phyloP scores from a whole-genome alignment of 2,888 invertebrate genomes.

The Agrochola lota region DNA sequence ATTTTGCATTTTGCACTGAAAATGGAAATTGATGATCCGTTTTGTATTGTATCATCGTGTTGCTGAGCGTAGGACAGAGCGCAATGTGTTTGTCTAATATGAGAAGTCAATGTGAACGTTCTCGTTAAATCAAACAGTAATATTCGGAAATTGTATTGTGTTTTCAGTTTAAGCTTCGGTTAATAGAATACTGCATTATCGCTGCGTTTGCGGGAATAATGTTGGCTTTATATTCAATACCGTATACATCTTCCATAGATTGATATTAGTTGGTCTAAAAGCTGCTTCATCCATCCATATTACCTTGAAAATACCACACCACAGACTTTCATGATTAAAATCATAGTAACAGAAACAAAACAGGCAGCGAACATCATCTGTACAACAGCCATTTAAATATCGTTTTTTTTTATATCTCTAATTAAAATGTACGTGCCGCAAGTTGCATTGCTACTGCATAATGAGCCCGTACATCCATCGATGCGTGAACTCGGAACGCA shows the following conservation, averaged over 20 bases:
- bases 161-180: conserved; percentile 10
- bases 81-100: conserved; percentile 11
- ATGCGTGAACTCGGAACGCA: conserved; percentile 62
- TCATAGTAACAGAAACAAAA: conserved; percentile 11
- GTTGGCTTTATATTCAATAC: conserved; percentile 1
- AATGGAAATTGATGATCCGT: conserved; percentile 23
- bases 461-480: conserved; percentile 67
- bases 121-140: conserved; percentile 27
- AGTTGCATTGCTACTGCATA: conserved; percentile 56
- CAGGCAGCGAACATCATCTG: conserved; percentile 14
- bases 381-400: conserved; percentile 49
- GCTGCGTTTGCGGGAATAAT: conserved; percentile 30
- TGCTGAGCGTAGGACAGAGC: not conserved
- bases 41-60: conserved; percentile 13
- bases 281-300: not conserved
- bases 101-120: not conserved
- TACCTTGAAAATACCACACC: not conserved
- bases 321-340: not conserved
- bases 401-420: conserved; percentile 58
- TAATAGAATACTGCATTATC: conserved; percentile 2
- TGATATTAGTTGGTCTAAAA: not conserved
- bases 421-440: conserved; percentile 60
- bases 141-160: conserved; percentile 38
- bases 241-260: not conserved
- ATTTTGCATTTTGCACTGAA: conserved; percentile 11